phyloP scores from a whole-genome alignment of 2,113 vertebrate genomes.

The Gallinago undulata region DNA sequence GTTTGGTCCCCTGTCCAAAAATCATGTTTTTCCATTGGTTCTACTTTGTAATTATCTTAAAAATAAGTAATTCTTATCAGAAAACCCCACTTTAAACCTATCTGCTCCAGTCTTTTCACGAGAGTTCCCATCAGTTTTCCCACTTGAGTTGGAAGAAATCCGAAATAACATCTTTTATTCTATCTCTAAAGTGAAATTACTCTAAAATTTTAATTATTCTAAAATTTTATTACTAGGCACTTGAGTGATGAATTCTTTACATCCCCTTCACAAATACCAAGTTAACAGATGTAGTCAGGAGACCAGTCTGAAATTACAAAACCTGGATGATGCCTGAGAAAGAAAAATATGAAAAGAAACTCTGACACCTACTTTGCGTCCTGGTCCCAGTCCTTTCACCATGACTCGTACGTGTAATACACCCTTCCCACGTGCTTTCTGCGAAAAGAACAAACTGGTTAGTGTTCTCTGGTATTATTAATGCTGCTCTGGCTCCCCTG shows the following conservation, averaged over 20 bases:
- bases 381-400: conserved; percentile 92
- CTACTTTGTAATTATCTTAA: background rate
- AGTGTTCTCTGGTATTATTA: background rate
- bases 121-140: background rate
- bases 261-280: background rate
- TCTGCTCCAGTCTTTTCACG: background rate
- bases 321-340: background rate
- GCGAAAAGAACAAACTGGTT: conserved; percentile 5
- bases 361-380: conserved; percentile 82
- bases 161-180: background rate
- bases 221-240: background rate
- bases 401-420: conserved; percentile 86
- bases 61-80: background rate
- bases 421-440: conserved; percentile 89
- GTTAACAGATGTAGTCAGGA: background rate
- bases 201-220: background rate
- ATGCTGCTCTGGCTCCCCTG: background rate
- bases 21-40: background rate
- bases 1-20: background rate
- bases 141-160: background rate
- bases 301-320: background rate
- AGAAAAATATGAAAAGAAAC: background rate
- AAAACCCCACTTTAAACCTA: background rate
- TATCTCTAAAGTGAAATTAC: background rate
- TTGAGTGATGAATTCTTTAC: background rate